Conservation (phyloP, 1,140 invertebrate genomes). For the Dendrolimus kikuchii region DNA sequence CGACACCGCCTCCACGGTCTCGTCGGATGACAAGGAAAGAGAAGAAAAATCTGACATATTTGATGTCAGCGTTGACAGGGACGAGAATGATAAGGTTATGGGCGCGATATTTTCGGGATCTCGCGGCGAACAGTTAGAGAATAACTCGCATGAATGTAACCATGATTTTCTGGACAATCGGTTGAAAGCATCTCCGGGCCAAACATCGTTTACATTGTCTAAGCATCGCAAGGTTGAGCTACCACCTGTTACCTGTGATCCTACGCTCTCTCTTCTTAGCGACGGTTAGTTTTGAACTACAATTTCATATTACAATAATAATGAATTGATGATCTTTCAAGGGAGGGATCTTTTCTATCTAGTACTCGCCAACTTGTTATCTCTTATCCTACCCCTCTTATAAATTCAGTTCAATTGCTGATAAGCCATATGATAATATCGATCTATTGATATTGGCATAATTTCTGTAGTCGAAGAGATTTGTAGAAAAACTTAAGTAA, state of each 20-base stretch:
- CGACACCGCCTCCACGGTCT: conserved; percentile 34
- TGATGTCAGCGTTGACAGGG: conserved; percentile 62
- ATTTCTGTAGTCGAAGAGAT: too few relatives aligned
- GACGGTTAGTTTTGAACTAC: conserved; percentile 33
- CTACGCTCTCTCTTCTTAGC: conserved; percentile 39
- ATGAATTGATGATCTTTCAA: too few relatives aligned
- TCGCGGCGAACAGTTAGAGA: conserved; percentile 25
- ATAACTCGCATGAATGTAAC: conserved; percentile 38
- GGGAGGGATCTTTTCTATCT: too few relatives aligned
- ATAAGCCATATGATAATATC: too few relatives aligned
- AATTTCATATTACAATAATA: too few relatives aligned
- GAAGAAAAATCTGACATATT: conserved; percentile 67
- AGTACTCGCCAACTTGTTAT: too few relatives aligned
- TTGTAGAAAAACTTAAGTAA: too few relatives aligned
- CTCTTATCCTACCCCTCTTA: too few relatives aligned
- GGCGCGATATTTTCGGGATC: conserved; percentile 42
- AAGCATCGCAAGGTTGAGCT: conserved; percentile 59
- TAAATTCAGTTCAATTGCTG: too few relatives aligned
- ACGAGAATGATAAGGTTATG: conserved; percentile 58
- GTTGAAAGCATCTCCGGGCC: conserved; percentile 44
- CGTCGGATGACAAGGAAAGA: conserved; percentile 56
- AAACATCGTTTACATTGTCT: conserved; percentile 56
- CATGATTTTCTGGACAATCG: conserved; percentile 63
- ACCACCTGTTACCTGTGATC: conserved; percentile 41
- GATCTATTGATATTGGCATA: too few relatives aligned